Conservation (phyloP, 2,888 invertebrate species). For the Odontomyia ornata region DNA sequence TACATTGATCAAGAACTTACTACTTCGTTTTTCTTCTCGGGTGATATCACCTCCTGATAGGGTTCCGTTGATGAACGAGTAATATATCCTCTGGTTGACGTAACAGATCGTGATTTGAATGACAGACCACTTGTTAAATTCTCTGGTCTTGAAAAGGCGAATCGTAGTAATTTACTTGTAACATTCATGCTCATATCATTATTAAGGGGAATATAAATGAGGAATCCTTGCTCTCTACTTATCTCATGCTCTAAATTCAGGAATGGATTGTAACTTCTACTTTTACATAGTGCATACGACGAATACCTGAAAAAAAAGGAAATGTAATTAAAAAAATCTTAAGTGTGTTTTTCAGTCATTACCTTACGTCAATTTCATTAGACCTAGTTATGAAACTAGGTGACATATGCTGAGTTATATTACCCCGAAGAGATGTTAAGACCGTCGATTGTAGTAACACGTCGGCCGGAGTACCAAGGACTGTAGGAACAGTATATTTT, state of each 20-base stretch:
- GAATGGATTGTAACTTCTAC: slow-evolving; percentile 70
- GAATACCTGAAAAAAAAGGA: slow-evolving; percentile 63
- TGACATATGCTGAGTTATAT: slow-evolving; percentile 70
- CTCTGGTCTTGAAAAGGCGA: slow-evolving; percentile 61
- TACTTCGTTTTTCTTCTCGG: slow-evolving; percentile 59
- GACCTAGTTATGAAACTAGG: slow-evolving; percentile 69
- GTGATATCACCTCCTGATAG: slow-evolving; percentile 60
- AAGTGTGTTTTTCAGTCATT: slow-evolving; percentile 15
- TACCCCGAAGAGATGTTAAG: slow-evolving; percentile 75
- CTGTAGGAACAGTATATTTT: slow-evolving; percentile 67
- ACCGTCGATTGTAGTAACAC: slow-evolving; percentile 63
- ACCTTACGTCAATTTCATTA: slow-evolving; percentile 72
- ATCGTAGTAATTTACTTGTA: slow-evolving; percentile 57
- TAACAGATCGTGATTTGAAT: slow-evolving; percentile 63
- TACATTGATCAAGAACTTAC: slow-evolving; percentile 52
- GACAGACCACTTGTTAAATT: slow-evolving; percentile 62
- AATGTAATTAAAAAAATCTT: neutral
- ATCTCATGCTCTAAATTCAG: slow-evolving; percentile 72
- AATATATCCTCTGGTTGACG: slow-evolving; percentile 60
- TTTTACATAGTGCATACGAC: slow-evolving; percentile 66
- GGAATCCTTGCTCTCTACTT: slow-evolving; percentile 74
- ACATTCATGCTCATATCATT: slow-evolving; percentile 60
- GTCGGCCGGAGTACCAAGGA: slow-evolving; percentile 68
- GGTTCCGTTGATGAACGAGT: slow-evolving; percentile 59
- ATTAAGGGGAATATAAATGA: slow-evolving; percentile 73